Evolutionary conservation across 2,888 invertebrate genomes (phyloP), one percentile per base, ranked within the genome.

Genomic region (Parasteatoda lunata): DNA sequence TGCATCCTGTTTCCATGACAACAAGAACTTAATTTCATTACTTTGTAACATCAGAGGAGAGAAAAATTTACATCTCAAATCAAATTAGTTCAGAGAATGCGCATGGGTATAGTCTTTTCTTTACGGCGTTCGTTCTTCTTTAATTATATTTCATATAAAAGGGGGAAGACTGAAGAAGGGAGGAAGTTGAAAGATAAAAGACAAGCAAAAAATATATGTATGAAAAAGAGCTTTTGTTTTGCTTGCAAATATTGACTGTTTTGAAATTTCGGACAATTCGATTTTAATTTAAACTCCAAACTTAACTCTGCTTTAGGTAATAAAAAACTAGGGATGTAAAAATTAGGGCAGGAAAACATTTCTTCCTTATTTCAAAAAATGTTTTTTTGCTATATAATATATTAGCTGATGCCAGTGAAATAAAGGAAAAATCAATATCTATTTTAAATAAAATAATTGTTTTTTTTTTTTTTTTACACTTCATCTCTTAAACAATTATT

Each of bases 1-100:
- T 64, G 75, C 48, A 69, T 80, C 70, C 3, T 30, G 85, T 85
- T 80, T 30, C 80, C 49, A 75, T 80, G 66, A 65, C 76, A 54
- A 79, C 85, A n/a, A 3, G 65, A 64, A 45, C 73, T 68, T 85
- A 85, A 85, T 85, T 85, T 79, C 76, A 85, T 85, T 85, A 85
- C 79, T 79, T 75, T 70, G 85, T 75, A 80, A 75, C 83, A 47
- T 59, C 79, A 73, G 70, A 76, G 69, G 49, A 48, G 68, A 72
- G 51, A 75, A 81, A 85, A 85, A 75, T 59, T 82, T 72, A 64
- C 71, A 76, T 85, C 76, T 66, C 54, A 64, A 85, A 85, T 85
- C 85, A 80, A 85, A 85, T 85, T 85, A 85, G 79, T 65, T 69
- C 71, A 52, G 30, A 71, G 71, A 71, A 65, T 77, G 71, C 66